Conservation (phyloP, 2,797 vertebrate genomes). For the Eurystomus glaucurus region DNA sequence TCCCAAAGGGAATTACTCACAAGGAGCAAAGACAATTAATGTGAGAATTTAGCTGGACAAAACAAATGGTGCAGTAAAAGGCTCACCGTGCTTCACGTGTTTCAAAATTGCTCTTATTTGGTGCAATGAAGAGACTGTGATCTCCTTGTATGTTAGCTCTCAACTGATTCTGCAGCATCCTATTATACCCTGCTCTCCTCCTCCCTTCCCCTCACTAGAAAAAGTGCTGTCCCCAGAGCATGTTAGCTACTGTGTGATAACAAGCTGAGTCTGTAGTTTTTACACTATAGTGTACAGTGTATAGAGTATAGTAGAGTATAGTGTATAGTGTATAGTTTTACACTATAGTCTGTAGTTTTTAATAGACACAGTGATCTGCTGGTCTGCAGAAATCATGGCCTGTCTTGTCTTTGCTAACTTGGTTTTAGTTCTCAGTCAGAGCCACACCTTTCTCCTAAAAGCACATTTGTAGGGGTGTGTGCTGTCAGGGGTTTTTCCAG, state of each 20-base stretch:
- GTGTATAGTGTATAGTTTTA: too few relatives aligned
- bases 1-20: constrained; percentile 44
- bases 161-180: not conserved
- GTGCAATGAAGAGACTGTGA: not conserved
- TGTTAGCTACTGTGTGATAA: not conserved
- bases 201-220: not conserved
- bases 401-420: not conserved
- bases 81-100: constrained; percentile 5
- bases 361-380: not conserved
- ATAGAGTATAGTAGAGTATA: too few relatives aligned
- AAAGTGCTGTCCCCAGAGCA: not conserved
- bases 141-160: not conserved
- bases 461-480: rapidly evolving
- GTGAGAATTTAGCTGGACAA: constrained; percentile 53
- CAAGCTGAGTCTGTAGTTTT: not conserved
- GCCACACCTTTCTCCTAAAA: not conserved
- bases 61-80: constrained; percentile 64
- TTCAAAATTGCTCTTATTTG: constrained; percentile 61
- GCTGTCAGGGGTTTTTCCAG: not conserved
- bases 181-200: not conserved
- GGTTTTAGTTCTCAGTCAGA: not conserved
- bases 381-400: not conserved
- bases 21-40: constrained; percentile 51
- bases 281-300: not conserved
- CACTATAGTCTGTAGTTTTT: not conserved